A percentile compares a stretch with the other conserved stretches of the same genome.
These are phyloP conservation scores for Bettongia penicillata DNA, from an alignment of 2,113 vertebrate species.

Conservation along the genomic window DNA sequence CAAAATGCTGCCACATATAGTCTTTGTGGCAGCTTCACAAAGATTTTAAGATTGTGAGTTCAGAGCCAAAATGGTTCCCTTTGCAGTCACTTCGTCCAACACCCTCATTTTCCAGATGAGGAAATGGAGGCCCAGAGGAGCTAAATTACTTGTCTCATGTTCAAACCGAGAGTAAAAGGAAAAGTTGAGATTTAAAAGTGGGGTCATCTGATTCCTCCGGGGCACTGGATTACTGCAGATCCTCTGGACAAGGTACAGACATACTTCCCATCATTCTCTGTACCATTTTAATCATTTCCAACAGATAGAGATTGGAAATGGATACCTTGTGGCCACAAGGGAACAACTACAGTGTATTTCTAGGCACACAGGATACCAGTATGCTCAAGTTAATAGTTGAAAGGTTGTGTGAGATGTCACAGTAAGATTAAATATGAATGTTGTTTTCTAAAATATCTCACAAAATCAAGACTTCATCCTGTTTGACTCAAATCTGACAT, in stretches of 20 bases:
- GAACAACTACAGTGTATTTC: neutral
- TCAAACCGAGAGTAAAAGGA: neutral
- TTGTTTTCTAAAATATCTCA: neutral
- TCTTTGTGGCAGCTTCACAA: conserved; percentile 7
- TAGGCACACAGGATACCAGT: neutral
- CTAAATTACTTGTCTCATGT: neutral
- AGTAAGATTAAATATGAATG: neutral
- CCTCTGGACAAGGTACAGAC: neutral
- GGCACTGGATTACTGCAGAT: neutral
- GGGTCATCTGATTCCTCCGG: neutral
- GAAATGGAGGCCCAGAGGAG: neutral
- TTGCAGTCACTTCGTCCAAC: neutral
- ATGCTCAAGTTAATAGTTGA: neutral
- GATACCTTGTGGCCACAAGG: neutral
- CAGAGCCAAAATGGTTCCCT: neutral
- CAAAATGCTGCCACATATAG: neutral
- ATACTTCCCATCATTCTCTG: neutral
- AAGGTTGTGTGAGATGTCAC: neutral
- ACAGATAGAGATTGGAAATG: conserved; percentile 5
- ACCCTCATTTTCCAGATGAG: neutral
- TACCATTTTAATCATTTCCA: conserved; percentile 2
- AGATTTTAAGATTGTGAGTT: neutral
- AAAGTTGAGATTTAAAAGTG: neutral
- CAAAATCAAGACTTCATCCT: neutral
- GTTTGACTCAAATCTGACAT: neutral